Percentiles rank a stretch among this genome's conserved stretches.
Evolutionary conservation across 2,797 vertebrate species (phyloP).

Genomic region (Arctocebus calabarensis): DNA sequence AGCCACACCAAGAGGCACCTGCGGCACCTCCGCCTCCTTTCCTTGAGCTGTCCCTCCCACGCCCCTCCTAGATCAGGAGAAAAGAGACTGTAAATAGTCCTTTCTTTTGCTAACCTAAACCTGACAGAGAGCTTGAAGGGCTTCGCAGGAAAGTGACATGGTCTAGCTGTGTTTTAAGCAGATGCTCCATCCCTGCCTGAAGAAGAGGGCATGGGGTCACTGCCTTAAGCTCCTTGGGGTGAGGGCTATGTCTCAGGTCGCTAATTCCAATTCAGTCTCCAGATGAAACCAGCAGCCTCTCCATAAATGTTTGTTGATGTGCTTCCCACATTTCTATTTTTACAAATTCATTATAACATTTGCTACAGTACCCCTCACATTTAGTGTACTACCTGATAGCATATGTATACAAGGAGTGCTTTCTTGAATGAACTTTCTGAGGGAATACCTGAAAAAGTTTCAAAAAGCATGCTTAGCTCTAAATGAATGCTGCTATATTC

Average conservation of each 20-base stretch:
- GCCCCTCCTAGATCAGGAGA: rapidly evolving
- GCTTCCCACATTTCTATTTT: not conserved
- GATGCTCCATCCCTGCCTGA: not conserved
- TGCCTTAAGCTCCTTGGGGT: not conserved
- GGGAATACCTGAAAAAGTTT: not conserved
- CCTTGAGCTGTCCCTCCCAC: no score
- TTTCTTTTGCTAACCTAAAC: not conserved
- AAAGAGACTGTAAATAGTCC: rapidly evolving
- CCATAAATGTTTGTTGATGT: no score
- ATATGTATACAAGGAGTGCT: not conserved
- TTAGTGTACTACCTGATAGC: rapidly evolving
- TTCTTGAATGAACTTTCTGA: not conserved
- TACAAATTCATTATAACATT: not conserved
- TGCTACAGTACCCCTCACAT: not conserved
- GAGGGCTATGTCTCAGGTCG: no score
- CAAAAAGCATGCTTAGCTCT: not conserved
- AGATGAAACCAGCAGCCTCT: not conserved
- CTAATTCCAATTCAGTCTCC: not conserved
- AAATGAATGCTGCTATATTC: not conserved
- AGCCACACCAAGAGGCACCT: rapidly evolving
- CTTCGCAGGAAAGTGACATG: rapidly evolving
- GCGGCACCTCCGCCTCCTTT: not conserved
- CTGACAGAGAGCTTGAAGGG: rapidly evolving
- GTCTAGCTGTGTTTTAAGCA: rapidly evolving
- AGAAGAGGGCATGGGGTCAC: no score